A percentile compares a stretch with the other conserved stretches of the same genome.
Conservation (phyloP, 2,113 vertebrate species). For the Scytalopus superciliaris region DNA sequence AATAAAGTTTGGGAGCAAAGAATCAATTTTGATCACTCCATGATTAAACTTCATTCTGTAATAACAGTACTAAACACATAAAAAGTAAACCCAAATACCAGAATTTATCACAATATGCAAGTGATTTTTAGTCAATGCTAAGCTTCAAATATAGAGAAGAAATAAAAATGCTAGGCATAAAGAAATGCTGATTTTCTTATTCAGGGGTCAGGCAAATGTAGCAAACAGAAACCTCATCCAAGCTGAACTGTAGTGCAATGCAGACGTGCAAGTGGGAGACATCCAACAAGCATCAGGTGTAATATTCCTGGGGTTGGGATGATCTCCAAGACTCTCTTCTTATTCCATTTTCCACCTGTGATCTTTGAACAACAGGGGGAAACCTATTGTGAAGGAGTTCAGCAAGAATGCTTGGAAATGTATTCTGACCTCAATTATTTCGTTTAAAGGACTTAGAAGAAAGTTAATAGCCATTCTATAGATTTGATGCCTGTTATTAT, state of each 20-base stretch:
- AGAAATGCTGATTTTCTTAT: neutral
- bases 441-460: neutral
- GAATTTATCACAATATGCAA: accelerated
- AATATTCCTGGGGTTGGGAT: constrained; percentile 65
- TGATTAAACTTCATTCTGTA: neutral
- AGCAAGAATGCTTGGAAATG: neutral
- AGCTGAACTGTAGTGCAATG: neutral
- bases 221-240: neutral
- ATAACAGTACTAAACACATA: neutral
- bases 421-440: neutral
- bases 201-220: neutral
- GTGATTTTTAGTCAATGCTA: neutral
- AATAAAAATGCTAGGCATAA: neutral
- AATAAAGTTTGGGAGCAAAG: neutral
- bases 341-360: constrained; percentile 74
- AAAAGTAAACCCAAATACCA: neutral
- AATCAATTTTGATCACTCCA: neutral
- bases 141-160: neutral
- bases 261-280: neutral
- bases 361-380: constrained; percentile 14
- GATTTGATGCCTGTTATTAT: neutral
- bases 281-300: neutral
- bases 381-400: neutral
- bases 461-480: neutral
- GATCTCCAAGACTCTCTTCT: constrained; percentile 60